Evolutionary conservation across 2,113 vertebrate genomes (phyloP), one percentile per base, ranked within the genome.

Genomic region (Cryptotis parvus): DNA sequence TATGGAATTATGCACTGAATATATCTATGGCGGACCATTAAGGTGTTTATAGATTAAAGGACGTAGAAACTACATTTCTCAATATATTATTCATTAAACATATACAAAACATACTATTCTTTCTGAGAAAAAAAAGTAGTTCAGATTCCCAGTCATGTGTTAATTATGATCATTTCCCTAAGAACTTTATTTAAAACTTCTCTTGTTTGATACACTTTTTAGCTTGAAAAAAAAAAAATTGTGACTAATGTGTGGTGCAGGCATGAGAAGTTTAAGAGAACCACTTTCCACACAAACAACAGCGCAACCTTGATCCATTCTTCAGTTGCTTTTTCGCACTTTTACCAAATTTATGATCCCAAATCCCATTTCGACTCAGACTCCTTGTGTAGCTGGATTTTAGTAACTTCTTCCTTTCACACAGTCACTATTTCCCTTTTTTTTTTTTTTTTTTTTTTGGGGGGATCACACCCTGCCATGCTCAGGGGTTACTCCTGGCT

Each of bases 231-330:
- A 52, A 83, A 55, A 74, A 29, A 84, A n/a, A 83, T 16, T 39
- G 1, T 75, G 78, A 35, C 35, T 9, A n/a, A 49, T 49, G 45
- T 49, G 37, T 69, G 91, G 52, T 69, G 49, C 41, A n/a, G 58
- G 66, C 7, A 14, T 41, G 58, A 35, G 49, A 89, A 79, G 35
- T n/a, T n/a, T 18, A 72, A 49, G 41, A 61, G 22, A 77, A 29
- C 4, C 52, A 39, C 49, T 89, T 87, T 92, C 80, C 6, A 72
- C 84, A 24, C 58, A 77, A 86, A 52, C 68, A 61, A 69, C n/a
- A 58, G 58, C 12, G 12, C n/a, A 31, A 45, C 43, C 87, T 41
- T 20, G 26, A 70, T 43, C 29, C 27, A 3, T 84, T 75, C 82
- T 86, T 24, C 31, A 26, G 15, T 75, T 37, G n/a, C 65, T 84